Base-by-base conservation (phyloP, 2,888 invertebrate species). In the Itoplectis maculator region DNA sequence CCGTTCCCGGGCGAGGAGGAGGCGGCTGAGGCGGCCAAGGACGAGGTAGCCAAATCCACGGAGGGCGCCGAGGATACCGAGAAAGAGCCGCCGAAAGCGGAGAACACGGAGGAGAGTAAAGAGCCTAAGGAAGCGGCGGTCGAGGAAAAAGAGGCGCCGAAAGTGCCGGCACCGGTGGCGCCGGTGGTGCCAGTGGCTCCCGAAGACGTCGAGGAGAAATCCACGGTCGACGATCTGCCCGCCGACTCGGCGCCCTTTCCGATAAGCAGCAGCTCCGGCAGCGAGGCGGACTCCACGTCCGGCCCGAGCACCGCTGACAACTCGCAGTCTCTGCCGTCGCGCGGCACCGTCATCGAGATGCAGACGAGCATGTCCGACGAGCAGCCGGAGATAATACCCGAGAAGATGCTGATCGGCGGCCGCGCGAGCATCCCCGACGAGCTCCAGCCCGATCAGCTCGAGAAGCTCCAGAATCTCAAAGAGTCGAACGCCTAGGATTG, bases 401-500 rank as follows among this genome's bases (percentile, higher is more conserved):
- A 90, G 15, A 93, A 92, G 73, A 89, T 92, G 85, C 95, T 96
- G 1, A 95, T 96, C 11, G 97, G 96, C 35, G 96, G 97, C 61
- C 94, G 97, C 79, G 97, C 97, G 81, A 96, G 96, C 88, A 97
- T 97, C 91, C 97, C 97, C 49, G 97, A 97, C 93, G 98, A 97
- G 93, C 94, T 98, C 84, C 97, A 97, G 89, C 97, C 97, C 37
- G 97, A 97, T 91, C 97, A 97, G 92, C 94, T 98, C 89, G 97
- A 97, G 82, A 95, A 97, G 91, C 95, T 98, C 88, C 97, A 97
- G 91, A 96, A 97, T 92, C 95, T 98, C 81, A 98, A 98, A 93
- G 98, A 98, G 93, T 98, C 98, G 83, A 97, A 97, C 93, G 98
- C 98, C 94, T 98, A 96, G 94, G 91, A 91, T 88, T 91, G 91